These are phyloP conservation scores for Notothenia rossii DNA, from an alignment of 2,113 vertebrate species.

Conservation along the genomic window DNA sequence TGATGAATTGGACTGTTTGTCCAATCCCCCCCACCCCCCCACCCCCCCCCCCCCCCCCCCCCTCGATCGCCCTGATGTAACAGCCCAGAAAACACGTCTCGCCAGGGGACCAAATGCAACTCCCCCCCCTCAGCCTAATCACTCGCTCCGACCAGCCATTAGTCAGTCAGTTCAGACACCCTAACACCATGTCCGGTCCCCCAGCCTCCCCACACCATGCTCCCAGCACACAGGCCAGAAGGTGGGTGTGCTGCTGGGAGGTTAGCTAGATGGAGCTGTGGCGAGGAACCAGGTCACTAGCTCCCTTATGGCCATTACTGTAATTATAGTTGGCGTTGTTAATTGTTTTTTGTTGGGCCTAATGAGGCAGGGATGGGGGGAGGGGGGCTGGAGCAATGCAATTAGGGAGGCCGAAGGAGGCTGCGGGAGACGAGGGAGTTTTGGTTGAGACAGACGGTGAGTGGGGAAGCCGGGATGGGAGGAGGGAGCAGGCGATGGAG, in stretches of 20 bases:
- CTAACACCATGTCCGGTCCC: conserved; percentile 67
- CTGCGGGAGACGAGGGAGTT: conserved; percentile 27
- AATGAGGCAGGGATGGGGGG: conserved; percentile 59
- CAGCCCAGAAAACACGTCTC: conserved; percentile 46
- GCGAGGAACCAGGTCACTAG: conserved; percentile 78
- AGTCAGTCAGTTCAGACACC: conserved; percentile 69
- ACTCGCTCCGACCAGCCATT: conserved; percentile 71
- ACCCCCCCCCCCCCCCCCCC: neutral
- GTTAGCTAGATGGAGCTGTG: conserved; percentile 29
- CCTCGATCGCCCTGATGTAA: conserved; percentile 13
- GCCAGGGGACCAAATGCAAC: conserved; percentile 27
- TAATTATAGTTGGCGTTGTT: conserved; percentile 82
- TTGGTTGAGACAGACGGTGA: conserved; percentile 21
- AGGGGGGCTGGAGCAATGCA: conserved; percentile 24
- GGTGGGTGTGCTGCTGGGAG: conserved; percentile 50
- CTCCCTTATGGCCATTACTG: conserved; percentile 80
- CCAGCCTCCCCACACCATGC: conserved; percentile 34
- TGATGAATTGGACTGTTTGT: conserved; percentile 75
- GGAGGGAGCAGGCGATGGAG: conserved; percentile 51
- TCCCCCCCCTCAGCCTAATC: conserved; percentile 53
- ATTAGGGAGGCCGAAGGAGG: conserved; percentile 53
- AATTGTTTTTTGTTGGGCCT: conserved; percentile 79
- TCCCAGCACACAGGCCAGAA: conserved; percentile 41
- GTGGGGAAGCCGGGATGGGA: conserved; percentile 28
- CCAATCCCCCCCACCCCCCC: neutral